Evolutionary conservation across 2,888 invertebrate genomes (phyloP).

Genomic region (Pseudoips prasinana): DNA sequence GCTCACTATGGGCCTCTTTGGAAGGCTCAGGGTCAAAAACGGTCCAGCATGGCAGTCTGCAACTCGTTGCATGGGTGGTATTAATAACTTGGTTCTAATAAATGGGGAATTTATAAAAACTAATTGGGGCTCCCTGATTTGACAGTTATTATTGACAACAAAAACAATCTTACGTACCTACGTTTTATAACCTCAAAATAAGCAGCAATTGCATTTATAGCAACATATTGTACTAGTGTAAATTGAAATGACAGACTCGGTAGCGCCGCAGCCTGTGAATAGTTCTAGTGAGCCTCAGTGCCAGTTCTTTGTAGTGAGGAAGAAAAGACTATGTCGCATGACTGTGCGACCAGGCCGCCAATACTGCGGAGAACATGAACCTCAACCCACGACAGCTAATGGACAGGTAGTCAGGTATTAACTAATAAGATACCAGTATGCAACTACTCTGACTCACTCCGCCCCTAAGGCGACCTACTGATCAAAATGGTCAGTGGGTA

Average conservation of each 20-base stretch:
- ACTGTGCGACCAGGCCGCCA: conserved; percentile 84
- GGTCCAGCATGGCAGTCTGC: too few relatives aligned
- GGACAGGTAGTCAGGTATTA: conserved; percentile 41
- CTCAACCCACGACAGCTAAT: conserved; percentile 44
- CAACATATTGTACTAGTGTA: too few relatives aligned
- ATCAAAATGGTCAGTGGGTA: too few relatives aligned
- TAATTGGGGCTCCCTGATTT: too few relatives aligned
- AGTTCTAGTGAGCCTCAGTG: conserved; percentile 62
- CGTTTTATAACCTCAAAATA: conserved; percentile 7
- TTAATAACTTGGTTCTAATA: too few relatives aligned
- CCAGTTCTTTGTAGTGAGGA: conserved; percentile 85
- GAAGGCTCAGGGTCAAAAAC: too few relatives aligned
- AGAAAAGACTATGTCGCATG: conserved; percentile 90
- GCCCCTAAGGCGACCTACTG: too few relatives aligned
- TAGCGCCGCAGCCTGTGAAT: background rate
- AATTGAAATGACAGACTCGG: conserved; percentile 9
- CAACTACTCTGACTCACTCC: background rate
- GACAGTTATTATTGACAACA: conserved; percentile 3
- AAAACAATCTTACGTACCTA: background rate
- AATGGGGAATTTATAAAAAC: too few relatives aligned
- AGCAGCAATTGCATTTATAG: background rate
- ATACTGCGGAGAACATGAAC: conserved; percentile 89
- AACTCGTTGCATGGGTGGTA: too few relatives aligned
- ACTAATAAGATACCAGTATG: background rate
- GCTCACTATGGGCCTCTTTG: too few relatives aligned